A percentile compares a stretch with the other conserved stretches of the same genome.
These are phyloP conservation scores for Myocastor coypus DNA, from an alignment of 2,113 vertebrate species.

Conservation along the genomic window DNA sequence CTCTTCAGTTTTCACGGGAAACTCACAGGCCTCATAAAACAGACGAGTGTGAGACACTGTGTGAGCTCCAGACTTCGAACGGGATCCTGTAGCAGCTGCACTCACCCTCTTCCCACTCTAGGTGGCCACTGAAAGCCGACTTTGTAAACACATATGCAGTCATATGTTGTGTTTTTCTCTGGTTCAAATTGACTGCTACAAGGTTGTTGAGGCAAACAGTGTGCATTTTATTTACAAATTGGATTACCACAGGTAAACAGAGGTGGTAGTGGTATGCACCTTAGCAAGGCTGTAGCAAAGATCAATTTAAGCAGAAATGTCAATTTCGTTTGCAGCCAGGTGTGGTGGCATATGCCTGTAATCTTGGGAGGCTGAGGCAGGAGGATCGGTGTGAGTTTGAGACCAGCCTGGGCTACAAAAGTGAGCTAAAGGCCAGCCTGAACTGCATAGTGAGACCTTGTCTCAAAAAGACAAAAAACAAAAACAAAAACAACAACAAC, in stretches of 20 bases:
- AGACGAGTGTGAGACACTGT: neutral
- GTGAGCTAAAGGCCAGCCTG: too few relatives aligned
- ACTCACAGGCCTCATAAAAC: neutral
- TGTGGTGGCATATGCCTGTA: too few relatives aligned
- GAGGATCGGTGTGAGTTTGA: too few relatives aligned
- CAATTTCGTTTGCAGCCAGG: conserved; percentile 14
- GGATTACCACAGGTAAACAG: conserved; percentile 59
- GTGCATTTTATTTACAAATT: conserved; percentile 23
- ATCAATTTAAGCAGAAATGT: neutral
- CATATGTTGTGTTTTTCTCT: neutral
- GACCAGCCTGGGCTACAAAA: too few relatives aligned
- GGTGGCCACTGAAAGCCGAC: neutral
- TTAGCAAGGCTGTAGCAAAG: neutral
- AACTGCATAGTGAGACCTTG: too few relatives aligned
- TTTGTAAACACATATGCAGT: neutral
- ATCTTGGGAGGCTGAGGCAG: too few relatives aligned
- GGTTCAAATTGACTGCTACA: neutral
- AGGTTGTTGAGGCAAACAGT: neutral
- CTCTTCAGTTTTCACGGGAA: neutral
- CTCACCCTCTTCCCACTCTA: neutral
- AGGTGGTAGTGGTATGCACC: neutral
- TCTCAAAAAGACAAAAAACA: too few relatives aligned
- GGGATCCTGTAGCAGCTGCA: neutral
- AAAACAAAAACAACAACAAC: too few relatives aligned
- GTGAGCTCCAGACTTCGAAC: neutral